A percentile compares a stretch with the other conserved stretches of the same genome.
Evolutionary conservation across 2,113 vertebrate species (phyloP).

Genomic region (Periophthalmus modestus): DNA sequence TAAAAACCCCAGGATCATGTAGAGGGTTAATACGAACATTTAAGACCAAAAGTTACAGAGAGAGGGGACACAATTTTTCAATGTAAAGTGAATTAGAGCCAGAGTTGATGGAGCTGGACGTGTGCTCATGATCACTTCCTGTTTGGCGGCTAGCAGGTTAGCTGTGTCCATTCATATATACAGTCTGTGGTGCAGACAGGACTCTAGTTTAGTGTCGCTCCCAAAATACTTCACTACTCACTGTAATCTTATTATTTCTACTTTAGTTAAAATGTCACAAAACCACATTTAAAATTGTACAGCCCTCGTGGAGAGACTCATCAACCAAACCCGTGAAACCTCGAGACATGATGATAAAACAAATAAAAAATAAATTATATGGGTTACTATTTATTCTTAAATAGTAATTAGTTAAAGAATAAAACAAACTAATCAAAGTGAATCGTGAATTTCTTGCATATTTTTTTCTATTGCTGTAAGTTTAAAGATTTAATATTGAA

Average conservation of each 20-base stretch:
- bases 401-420: conserved; percentile 33
- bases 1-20: too few species aligned
- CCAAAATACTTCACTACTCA: conserved; percentile 12
- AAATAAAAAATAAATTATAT: conserved; percentile 2
- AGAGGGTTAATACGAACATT: too few species aligned
- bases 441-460: conserved; percentile 52
- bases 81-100: too few species aligned
- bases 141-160: too few species aligned
- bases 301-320: conserved; percentile 6
- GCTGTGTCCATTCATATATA: too few species aligned
- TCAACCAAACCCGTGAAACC: background rate
- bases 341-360: background rate
- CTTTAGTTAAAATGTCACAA: background rate
- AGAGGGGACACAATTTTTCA: too few species aligned
- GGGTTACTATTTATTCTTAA: conserved; percentile 24
- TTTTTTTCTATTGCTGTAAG: conserved; percentile 10
- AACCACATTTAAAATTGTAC: background rate
- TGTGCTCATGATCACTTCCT: too few species aligned
- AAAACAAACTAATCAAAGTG: conserved; percentile 43
- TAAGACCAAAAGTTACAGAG: too few species aligned
- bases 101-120: too few species aligned
- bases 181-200: conserved; percentile 40
- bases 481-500: background rate
- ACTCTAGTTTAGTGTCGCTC: conserved; percentile 19
- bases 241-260: conserved; percentile 11